A percentile compares a stretch with the other conserved stretches of the same genome.
Conservation (phyloP, 2,113 vertebrate genomes). For the Hylia prasina region DNA sequence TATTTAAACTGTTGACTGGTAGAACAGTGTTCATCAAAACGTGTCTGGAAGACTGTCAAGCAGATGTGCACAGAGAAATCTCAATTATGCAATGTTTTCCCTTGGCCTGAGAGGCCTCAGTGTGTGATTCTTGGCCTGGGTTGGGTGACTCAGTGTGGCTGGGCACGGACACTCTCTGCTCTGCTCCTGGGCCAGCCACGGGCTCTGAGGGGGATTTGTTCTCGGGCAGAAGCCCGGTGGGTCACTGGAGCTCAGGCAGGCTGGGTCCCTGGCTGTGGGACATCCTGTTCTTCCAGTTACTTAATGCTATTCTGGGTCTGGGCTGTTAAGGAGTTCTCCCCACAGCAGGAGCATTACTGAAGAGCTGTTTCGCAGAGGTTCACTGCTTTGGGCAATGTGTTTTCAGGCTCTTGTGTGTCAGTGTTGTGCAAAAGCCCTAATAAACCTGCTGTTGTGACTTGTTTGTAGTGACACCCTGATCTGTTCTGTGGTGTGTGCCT, state of each 20-base stretch:
- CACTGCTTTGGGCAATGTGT: neutral
- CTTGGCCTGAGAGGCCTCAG: neutral
- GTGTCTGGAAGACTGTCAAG: constrained; percentile 14
- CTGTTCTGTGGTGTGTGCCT: neutral
- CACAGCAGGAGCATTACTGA: neutral
- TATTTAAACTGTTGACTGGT: neutral
- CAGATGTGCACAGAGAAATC: neutral
- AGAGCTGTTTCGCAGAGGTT: neutral
- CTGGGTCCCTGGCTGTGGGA: neutral
- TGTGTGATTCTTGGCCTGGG: constrained; percentile 1
- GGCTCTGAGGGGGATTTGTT: neutral
- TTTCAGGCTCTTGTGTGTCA: neutral
- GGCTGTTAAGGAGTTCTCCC: neutral
- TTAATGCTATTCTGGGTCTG: fast-evolving
- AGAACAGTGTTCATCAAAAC: neutral
- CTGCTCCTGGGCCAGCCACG: neutral
- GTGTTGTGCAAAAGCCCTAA: constrained; percentile 13
- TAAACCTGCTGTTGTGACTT: constrained; percentile 9
- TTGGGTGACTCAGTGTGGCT: neutral
- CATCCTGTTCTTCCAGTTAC: neutral
- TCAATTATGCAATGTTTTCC: neutral
- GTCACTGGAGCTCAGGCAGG: neutral
- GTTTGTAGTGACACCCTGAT: neutral
- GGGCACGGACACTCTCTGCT: neutral
- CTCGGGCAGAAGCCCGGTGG: fast-evolving